Evolutionary conservation across 2,888 invertebrate species (phyloP), one percentile per base, ranked within the genome.

Genomic region (Tachina fera): DNA sequence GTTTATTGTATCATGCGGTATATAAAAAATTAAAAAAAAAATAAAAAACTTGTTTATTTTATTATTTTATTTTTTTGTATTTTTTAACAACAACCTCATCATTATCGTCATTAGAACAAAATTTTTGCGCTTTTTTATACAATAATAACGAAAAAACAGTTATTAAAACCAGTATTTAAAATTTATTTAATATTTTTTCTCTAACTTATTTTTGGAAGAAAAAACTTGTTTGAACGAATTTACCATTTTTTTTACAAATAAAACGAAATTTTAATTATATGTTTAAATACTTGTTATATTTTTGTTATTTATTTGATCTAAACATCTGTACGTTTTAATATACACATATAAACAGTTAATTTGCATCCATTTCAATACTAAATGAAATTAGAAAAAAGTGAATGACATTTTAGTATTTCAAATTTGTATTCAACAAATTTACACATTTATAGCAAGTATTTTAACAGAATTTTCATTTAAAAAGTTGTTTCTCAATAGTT

Each of bases 101-200:
- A 65, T 22, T 31, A 47, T 45, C 11, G 11, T 56, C 78, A 81
- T 81, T 74, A 81, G 74, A 80, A 67, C 58, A 43, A 58, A 56
- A 22, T 51, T 61, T 31, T 71, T 83, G 79, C 70, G 71, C 53
- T 45, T 84, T 79, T 58, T 84, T 41, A 56, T 14, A 11, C 43
- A 51, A 67, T 65, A 81, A 58, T 61, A 45, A 22, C 22, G n/a
- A 56, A 81, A 60, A 81, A 85, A 85, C 84, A 85, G 84, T 85
- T 85, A 85, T 74, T 68, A 74, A 85, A 85, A 81, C 81, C 72
- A 41, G 84, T 74, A 74, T 75, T 53, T 74, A 1, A 47, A 58
- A 67, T 49, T 41, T 0, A 67, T 49, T 49, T 0, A 41, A 41
- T 49, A 53, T 19, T 4, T 16, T 61, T n/a, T 49, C 14, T 49